Evolutionary conservation across 2,113 vertebrate species (phyloP), one percentile per base, ranked within the genome.

Genomic region (Herpetotheres cachinnans): DNA sequence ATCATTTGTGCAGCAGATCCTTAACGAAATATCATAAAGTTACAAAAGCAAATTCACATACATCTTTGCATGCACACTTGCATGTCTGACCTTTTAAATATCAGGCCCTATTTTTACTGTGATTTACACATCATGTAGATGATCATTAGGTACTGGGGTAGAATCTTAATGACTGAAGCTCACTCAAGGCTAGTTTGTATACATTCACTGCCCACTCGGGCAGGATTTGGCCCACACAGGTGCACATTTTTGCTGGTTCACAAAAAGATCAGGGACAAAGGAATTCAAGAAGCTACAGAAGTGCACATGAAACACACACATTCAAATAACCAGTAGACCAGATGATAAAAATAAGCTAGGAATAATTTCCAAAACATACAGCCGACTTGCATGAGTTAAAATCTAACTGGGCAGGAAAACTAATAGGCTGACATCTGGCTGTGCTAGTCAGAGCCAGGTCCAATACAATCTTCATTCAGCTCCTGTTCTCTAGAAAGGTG

Each of bases 31-130:
- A 66, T 15, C 40, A 27, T 73, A 32, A 38, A 67, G 54, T 78
- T 74, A 78, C 9, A 67, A 89, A 93, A 78, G 63, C 15, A 83
- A 93, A 94, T 54, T 84, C 38, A 0, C 42, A 58, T 19, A 54
- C 19, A 67, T 44, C 78, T 95, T 83, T 71, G 90, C 34, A 96
- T 81, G 67, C 80, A 81, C 0, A 9, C n/a, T 89, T 90, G 55
- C 46, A 69, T 55, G 42, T 56, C 72, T 94, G 94, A 94, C 89
- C 92, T 97, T 97, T 93, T 70, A 77, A 95, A 92, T 89, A 94
- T n/a, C 67, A 92, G 59, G 13, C 30, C 34, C 50, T 94, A 89
- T 86, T 92, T 95, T 90, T 83, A 73, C 47, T 83, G 50, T 61
- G 86, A 86, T 86, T 95, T 91, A 85, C 69, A 34, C 91, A 67